A percentile compares a stretch with the other conserved stretches of the same genome.
These are phyloP conservation scores for Tyrannus savana DNA, from an alignment of 2,113 vertebrate species.

Conservation along the genomic window DNA sequence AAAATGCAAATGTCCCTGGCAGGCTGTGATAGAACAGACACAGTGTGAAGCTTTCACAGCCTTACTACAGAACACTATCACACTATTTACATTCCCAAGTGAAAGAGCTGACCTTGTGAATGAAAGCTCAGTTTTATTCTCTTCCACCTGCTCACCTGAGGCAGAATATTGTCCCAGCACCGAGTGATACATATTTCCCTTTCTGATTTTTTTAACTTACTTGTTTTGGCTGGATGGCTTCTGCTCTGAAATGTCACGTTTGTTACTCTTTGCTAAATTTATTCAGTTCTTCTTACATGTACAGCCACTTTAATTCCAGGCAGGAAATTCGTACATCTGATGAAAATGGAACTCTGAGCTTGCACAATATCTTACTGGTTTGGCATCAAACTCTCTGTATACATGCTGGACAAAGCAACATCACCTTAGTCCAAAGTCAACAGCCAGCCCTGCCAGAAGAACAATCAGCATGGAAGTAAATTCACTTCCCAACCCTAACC, in stretches of 20 bases:
- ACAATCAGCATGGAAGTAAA: neutral
- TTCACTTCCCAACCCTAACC: neutral
- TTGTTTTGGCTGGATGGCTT: neutral
- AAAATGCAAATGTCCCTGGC: neutral
- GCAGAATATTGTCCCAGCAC: neutral
- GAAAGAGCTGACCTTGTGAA: neutral
- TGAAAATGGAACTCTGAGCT: neutral
- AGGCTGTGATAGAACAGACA: neutral
- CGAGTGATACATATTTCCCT: neutral
- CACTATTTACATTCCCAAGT: neutral
- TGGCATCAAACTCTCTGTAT: neutral
- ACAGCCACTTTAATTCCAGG: neutral
- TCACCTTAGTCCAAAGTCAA: neutral
- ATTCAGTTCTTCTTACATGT: neutral
- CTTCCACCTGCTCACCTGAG: neutral
- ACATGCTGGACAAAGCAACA: neutral
- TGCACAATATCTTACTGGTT: neutral
- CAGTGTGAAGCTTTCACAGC: neutral
- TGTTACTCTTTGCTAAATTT: neutral
- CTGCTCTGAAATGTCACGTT: neutral
- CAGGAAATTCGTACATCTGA: neutral
- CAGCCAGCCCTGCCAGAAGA: neutral
- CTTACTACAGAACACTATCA: neutral
- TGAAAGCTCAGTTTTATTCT: neutral
- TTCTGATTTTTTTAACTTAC: neutral